Conservation (phyloP, 37 sponge, comb jelly and placozoan species). For the Axinella damicornis region DNA sequence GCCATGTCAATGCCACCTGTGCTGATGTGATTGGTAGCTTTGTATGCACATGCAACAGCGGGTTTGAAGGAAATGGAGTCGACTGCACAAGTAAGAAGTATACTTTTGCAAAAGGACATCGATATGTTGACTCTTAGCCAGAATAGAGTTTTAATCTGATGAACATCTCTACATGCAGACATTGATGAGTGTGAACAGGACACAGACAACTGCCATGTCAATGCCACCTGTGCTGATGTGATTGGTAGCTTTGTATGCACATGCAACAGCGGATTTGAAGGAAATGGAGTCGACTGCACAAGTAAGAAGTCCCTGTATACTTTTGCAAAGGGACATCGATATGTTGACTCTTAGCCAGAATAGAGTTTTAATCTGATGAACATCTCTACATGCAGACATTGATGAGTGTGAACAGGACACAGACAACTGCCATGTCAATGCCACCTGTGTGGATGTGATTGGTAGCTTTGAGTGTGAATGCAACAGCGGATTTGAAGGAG, state of each 20-base stretch:
- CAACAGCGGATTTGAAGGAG: constrained; percentile 23
- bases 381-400: background rate
- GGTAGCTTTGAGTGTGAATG: constrained; percentile 53
- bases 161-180: too few relatives aligned
- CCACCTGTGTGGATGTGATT: constrained; percentile 9
- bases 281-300: background rate
- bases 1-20: constrained; percentile 24
- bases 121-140: background rate
- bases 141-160: too few relatives aligned
- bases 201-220: constrained; percentile 8
- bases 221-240: constrained; percentile 11
- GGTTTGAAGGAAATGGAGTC: too few relatives aligned
- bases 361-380: too few relatives aligned
- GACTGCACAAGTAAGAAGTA: background rate
- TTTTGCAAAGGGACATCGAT: too few relatives aligned
- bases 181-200: background rate
- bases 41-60: constrained; percentile 6
- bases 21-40: constrained; percentile 8
- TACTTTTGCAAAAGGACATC: too few relatives aligned
- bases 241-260: constrained; percentile 12
- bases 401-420: constrained; percentile 12
- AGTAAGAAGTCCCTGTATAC: too few relatives aligned
- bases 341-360: too few relatives aligned
- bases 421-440: constrained; percentile 1
- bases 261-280: too few relatives aligned